Conservation (phyloP, 92 coral and sea anemone genomes). For the Epizoanthus illoricatus region DNA sequence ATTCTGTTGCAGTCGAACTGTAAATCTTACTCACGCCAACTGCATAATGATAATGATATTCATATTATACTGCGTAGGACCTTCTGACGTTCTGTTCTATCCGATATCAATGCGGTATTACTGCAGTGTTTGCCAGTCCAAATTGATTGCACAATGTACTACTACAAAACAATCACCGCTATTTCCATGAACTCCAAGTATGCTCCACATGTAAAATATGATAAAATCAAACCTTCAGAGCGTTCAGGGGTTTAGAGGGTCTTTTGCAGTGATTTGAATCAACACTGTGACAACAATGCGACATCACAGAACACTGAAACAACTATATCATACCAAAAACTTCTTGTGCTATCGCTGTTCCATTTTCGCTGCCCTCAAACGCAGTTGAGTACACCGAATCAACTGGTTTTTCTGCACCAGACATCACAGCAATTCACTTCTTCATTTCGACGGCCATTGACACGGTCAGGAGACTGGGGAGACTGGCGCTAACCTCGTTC, state of each 20-base stretch:
- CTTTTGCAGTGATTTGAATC: neutral
- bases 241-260: neutral
- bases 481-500: neutral
- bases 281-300: neutral
- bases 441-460: constrained; percentile 17
- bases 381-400: neutral
- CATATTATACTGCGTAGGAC: too few species aligned
- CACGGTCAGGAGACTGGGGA: constrained; percentile 8
- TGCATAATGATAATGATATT: too few species aligned
- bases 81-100: too few species aligned
- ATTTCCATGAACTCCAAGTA: too few species aligned
- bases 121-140: too few species aligned
- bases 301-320: neutral
- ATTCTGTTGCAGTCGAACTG: too few species aligned
- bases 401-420: neutral
- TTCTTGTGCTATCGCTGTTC: constrained; percentile 39
- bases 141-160: too few species aligned
- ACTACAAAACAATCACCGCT: too few species aligned
- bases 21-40: too few species aligned
- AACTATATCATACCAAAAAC: constrained; percentile 12
- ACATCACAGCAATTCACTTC: constrained; percentile 23
- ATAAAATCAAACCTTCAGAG: too few species aligned
- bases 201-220: too few species aligned
- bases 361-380: constrained; percentile 28
- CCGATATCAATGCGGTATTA: too few species aligned